phyloP scores from a whole-genome alignment of 2,888 invertebrate genomes.

The Pandemis heparana region DNA sequence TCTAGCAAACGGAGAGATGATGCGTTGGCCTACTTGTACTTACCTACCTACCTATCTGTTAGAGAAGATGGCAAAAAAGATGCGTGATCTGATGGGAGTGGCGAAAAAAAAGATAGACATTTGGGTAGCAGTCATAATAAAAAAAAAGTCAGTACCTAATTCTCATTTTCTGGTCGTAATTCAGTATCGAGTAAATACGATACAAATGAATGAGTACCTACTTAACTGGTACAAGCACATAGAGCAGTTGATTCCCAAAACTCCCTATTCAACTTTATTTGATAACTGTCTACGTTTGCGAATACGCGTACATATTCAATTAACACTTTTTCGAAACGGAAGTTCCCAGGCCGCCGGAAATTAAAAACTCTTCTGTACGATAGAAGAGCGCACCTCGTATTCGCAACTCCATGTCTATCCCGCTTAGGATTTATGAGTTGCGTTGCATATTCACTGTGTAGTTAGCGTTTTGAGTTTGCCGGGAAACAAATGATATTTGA shows the following conservation, averaged over 20 bases:
- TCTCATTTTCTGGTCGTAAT: too few species aligned
- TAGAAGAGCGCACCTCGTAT: slow-evolving; percentile 22
- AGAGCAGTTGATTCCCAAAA: background rate
- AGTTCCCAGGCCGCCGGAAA: slow-evolving; percentile 75
- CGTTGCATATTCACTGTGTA: slow-evolving; percentile 29
- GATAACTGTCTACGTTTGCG: slow-evolving; percentile 44
- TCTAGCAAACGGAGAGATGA: too few species aligned
- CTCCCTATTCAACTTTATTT: slow-evolving; percentile 25
- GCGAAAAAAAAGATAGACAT: too few species aligned
- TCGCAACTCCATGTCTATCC: slow-evolving; percentile 26
- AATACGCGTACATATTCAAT: slow-evolving; percentile 72
- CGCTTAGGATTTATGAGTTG: slow-evolving; percentile 39
- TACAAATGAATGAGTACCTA: background rate
- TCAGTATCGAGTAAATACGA: background rate
- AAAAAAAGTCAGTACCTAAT: too few species aligned
- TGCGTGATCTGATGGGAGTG: too few species aligned
- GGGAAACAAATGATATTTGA: background rate
- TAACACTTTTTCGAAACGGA: slow-evolving; percentile 79
- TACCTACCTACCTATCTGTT: too few species aligned
- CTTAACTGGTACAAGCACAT: background rate
- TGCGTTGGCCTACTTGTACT: too few species aligned
- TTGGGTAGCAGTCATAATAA: too few species aligned
- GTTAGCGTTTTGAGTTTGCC: slow-evolving; percentile 1
- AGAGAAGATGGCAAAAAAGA: too few species aligned
- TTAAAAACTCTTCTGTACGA: slow-evolving; percentile 70